Percentiles rank a stretch among this genome's conserved stretches.
These are phyloP conservation scores for Onchidella celtica DNA, from an alignment of 2,888 invertebrate species.

Conservation along the genomic window DNA sequence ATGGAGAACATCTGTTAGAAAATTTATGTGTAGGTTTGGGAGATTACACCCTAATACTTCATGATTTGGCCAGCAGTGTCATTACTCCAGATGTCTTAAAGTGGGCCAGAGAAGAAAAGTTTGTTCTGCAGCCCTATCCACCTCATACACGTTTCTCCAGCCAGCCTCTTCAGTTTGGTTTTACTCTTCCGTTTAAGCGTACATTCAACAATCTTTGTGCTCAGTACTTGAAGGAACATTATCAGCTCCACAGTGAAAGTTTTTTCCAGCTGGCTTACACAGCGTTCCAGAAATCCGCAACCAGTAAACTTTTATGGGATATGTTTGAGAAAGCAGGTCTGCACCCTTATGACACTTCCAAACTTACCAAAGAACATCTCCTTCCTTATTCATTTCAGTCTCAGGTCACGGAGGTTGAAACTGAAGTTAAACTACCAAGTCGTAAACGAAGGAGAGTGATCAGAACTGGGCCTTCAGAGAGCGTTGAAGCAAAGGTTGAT, in stretches of 20 bases:
- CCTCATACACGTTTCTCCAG: neutral
- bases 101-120: neutral
- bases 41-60: neutral
- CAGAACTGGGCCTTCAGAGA: neutral
- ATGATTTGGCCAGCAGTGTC: neutral
- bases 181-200: neutral
- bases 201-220: neutral
- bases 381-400: neutral
- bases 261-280: neutral
- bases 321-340: neutral
- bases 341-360: neutral
- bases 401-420: neutral
- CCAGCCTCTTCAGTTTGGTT: neutral
- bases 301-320: neutral
- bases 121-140: neutral
- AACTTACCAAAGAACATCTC: conserved; percentile 5
- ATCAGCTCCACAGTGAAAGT: neutral
- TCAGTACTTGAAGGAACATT: neutral
- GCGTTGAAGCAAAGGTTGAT: neutral
- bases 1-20: neutral
- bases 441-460: neutral
- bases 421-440: neutral
- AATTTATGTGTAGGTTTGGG: neutral
- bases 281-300: neutral
- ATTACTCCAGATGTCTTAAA: neutral